Evolutionary conservation across 1,140 invertebrate genomes (phyloP).

Genomic region (Pachyrhynchus sulphureomaculatus): DNA sequence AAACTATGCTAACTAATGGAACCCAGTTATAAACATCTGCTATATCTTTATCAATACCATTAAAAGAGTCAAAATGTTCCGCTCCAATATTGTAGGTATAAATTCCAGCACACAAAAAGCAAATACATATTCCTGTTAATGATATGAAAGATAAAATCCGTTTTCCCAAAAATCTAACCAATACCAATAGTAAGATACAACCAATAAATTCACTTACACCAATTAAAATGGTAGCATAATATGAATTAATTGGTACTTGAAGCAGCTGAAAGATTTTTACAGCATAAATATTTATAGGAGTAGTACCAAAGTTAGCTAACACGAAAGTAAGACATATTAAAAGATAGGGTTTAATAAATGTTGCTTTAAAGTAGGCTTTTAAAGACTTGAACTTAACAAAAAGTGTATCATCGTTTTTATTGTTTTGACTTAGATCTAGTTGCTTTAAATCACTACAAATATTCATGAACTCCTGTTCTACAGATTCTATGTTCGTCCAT

Average conservation of each 20-base stretch:
- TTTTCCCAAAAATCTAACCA: constrained; percentile 71
- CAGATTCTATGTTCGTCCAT: constrained; percentile 57
- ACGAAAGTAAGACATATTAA: constrained; percentile 69
- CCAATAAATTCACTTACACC: constrained; percentile 68
- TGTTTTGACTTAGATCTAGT: neutral
- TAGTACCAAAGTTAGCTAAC: constrained; percentile 69
- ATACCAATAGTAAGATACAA: constrained; percentile 60
- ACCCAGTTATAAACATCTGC: constrained; percentile 61
- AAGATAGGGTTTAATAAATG: constrained; percentile 64
- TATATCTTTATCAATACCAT: neutral
- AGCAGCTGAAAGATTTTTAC: constrained; percentile 69
- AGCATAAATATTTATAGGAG: constrained; percentile 69
- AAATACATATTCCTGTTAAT: constrained; percentile 60
- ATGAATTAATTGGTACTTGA: constrained; percentile 71
- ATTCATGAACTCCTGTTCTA: constrained; percentile 59
- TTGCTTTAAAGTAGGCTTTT: constrained; percentile 51
- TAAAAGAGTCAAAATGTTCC: constrained; percentile 13
- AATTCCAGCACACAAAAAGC: constrained; percentile 60
- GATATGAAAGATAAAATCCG: constrained; percentile 65
- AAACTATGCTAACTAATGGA: constrained; percentile 64
- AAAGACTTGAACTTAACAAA: constrained; percentile 40
- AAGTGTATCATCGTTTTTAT: constrained; percentile 10
- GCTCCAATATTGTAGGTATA: constrained; percentile 56
- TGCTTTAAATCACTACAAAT: constrained; percentile 40
- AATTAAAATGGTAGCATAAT: constrained; percentile 69